Evolutionary conservation across 2,113 vertebrate species (phyloP).

Genomic region (Ochotona curzoniae): DNA sequence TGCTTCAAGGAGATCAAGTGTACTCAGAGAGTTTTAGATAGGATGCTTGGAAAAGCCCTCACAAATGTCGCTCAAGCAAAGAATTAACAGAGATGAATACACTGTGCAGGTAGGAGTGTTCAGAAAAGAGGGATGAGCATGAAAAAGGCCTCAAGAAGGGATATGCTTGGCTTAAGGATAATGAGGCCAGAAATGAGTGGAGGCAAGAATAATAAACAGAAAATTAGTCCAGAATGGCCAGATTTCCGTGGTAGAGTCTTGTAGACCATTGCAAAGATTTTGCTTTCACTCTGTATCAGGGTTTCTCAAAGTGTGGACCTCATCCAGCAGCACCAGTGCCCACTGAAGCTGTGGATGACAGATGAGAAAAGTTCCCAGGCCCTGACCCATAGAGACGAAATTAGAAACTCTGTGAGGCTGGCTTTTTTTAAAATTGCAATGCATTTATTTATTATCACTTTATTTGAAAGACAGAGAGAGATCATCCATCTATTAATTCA

Average conservation of each 20-base stretch:
- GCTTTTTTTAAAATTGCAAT: no score
- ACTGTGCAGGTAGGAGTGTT: background rate
- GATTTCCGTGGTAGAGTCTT: no score
- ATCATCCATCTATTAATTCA: no score
- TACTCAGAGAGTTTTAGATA: background rate
- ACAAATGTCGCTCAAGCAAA: background rate
- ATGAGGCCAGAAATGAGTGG: background rate
- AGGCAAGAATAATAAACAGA: background rate
- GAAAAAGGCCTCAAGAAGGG: background rate
- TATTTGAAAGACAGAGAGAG: no score
- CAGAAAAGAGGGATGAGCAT: background rate
- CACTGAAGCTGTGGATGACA: no score
- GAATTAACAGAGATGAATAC: background rate
- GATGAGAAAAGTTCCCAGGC: no score
- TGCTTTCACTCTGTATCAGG: background rate
- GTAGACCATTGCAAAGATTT: background rate
- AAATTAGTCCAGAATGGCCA: background rate
- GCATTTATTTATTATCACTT: no score
- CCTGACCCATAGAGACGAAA: background rate
- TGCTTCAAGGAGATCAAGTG: background rate
- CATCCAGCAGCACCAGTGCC: background rate
- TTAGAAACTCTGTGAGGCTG: background rate
- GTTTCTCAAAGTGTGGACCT: background rate
- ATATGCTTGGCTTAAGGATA: background rate
- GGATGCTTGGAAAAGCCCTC: background rate